phyloP scores from a whole-genome alignment of 2,888 invertebrate species.

The Sphinx pinastri region DNA sequence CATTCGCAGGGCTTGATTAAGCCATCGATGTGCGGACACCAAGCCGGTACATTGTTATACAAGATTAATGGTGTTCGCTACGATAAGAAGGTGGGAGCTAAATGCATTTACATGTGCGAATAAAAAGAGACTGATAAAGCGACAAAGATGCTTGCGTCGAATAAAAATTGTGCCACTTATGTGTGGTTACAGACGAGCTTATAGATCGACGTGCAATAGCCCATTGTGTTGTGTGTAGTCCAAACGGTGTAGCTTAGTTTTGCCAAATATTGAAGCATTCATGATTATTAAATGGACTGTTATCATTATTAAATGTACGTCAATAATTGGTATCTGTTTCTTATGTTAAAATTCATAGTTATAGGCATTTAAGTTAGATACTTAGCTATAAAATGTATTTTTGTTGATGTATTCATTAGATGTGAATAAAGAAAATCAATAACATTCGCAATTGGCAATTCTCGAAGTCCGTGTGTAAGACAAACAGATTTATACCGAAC shows the following conservation, averaged over 20 bases:
- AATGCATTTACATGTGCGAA: constrained; percentile 83
- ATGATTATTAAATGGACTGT: too few species aligned
- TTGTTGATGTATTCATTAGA: too few species aligned
- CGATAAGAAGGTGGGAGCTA: constrained; percentile 81
- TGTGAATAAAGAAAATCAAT: too few species aligned
- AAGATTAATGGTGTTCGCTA: constrained; percentile 80
- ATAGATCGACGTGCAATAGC: not conserved
- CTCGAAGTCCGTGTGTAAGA: constrained; percentile 54
- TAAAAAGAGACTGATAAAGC: constrained; percentile 77
- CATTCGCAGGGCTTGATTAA: constrained; percentile 67
- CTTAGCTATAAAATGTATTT: too few species aligned
- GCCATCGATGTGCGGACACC: constrained; percentile 69
- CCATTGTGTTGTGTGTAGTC: too few species aligned
- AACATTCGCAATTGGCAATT: not conserved
- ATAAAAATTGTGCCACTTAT: constrained; percentile 60
- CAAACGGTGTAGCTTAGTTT: too few species aligned
- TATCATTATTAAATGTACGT: too few species aligned
- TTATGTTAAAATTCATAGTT: too few species aligned
- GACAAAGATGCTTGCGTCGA: constrained; percentile 72
- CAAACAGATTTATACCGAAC: constrained; percentile 64
- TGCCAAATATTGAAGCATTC: too few species aligned
- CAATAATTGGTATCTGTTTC: too few species aligned
- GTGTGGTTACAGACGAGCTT: constrained; percentile 43
- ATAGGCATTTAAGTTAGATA: too few species aligned
- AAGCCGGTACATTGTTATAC: constrained; percentile 78